Evolutionary conservation across 1,140 invertebrate species (phyloP), one percentile per base, ranked within the genome.

Genomic region (Matsumurasca onukii): DNA sequence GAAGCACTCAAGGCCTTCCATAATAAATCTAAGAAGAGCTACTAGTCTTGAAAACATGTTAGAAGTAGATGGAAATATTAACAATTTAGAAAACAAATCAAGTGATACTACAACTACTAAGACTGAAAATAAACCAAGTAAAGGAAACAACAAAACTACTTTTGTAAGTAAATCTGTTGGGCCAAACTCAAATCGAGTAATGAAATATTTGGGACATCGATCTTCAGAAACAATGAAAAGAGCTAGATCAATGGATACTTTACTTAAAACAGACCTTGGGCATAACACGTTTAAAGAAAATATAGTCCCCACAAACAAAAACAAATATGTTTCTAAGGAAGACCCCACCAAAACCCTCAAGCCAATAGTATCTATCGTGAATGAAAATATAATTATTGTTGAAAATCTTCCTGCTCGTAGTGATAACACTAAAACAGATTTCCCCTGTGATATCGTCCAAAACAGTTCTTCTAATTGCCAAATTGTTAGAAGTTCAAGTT

Each of bases 21-120:
- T 91, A 69, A 80, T 86, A 74, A 76, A 82, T 62, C 83, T 95
- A 61, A 81, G 92, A 20, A 84, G 92, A 61, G 91, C 92, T 9
- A 88, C 92, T 17, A 93, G 91, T 71, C 82, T 97, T 51, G 93
- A 96, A 78, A 91, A 95, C 75, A 78, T 92, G 17, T 77, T 95
- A 17, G 91, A 94, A 71, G 87, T 91, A 63, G 84, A 87, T 52
- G 80, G 83, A 9, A 69, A 31, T 22, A 3, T 22, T 29, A 65
- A 65, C 5, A 31, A 65, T n/a, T n/a, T n/a, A 48, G 9, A 25
- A 45, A 65, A 24, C 17, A 64, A 69, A 17, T 29, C 55, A 22
- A 49, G 29, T n/a, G 25, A 34, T 20, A 45, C 24, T 24, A 20
- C 31, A 0, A 22, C 20, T 12, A 25, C 39, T 3, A 69, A 67